These are phyloP conservation scores for Ptilonorhynchus violaceus DNA, from an alignment of 2,113 vertebrate species.

Conservation along the genomic window DNA sequence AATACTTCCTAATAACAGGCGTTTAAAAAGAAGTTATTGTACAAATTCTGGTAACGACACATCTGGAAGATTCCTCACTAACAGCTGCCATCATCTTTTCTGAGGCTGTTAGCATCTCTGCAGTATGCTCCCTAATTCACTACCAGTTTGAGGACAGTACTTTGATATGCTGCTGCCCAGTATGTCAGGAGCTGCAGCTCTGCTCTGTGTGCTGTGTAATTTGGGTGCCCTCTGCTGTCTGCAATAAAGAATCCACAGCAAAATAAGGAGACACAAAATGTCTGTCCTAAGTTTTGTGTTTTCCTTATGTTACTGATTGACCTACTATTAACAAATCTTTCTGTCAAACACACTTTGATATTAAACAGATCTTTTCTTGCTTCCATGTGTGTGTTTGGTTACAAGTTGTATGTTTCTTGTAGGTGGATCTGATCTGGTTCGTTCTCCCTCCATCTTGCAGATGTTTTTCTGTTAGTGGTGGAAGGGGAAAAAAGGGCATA, in stretches of 20 bases:
- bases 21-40: background rate
- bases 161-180: background rate
- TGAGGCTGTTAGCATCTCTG: background rate
- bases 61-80: background rate
- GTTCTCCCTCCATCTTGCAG: background rate
- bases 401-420: background rate
- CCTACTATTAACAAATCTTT: background rate
- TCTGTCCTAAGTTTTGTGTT: background rate
- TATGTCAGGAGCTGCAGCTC: background rate
- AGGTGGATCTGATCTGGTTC: background rate
- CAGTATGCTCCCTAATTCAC: background rate
- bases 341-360: background rate
- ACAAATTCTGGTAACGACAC: background rate
- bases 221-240: slow-evolving; percentile 51
- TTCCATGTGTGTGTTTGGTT: background rate
- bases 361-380: background rate
- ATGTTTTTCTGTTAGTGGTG: background rate
- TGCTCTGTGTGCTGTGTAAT: background rate
- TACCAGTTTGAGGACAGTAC: background rate
- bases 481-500: rapidly evolving
- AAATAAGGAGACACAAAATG: background rate
- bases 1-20: background rate
- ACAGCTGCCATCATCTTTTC: background rate
- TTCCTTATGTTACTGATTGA: background rate
- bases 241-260: background rate